Percentiles rank a stretch among this genome's conserved stretches.
Conservation (phyloP, 2,888 invertebrate genomes). For the Drosophila robusta region DNA sequence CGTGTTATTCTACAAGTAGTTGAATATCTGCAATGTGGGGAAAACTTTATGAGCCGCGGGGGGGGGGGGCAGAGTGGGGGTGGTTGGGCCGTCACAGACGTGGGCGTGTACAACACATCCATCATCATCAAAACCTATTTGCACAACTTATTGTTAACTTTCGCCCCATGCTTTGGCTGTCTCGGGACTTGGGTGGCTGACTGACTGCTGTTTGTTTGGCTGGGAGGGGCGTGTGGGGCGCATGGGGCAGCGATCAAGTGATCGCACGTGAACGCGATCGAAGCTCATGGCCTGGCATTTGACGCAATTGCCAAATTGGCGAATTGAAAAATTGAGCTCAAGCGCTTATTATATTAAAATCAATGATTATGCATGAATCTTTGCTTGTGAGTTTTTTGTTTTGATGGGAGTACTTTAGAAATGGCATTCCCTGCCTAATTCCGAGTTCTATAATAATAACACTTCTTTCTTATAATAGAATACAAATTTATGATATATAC, state of each 20-base stretch:
- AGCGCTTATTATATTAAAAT: slow-evolving; percentile 28
- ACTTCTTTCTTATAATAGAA: too few species aligned
- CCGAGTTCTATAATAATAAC: too few species aligned
- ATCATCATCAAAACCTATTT: slow-evolving; percentile 63
- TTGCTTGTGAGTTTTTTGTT: background rate
- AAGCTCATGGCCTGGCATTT: slow-evolving; percentile 35
- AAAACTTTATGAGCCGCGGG: background rate
- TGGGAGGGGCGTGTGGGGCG: slow-evolving; percentile 38
- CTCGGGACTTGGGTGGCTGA: slow-evolving; percentile 45
- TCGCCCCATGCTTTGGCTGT: slow-evolving; percentile 22
- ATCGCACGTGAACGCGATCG: slow-evolving; percentile 72
- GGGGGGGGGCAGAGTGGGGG: background rate
- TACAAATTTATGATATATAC: too few species aligned
- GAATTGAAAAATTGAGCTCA: slow-evolving; percentile 23
- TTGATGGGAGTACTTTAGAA: background rate
- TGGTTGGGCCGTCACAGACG: slow-evolving; percentile 1
- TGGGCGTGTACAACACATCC: slow-evolving; percentile 60
- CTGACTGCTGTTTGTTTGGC: slow-evolving; percentile 6
- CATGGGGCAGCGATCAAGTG: slow-evolving; percentile 67
- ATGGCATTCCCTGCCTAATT: background rate
- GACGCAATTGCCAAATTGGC: slow-evolving; percentile 46
- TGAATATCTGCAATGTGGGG: background rate
- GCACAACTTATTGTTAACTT: slow-evolving; percentile 64
- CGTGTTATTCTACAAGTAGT: slow-evolving; percentile 33
- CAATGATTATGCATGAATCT: slow-evolving; percentile 28